These are phyloP conservation scores for Toxotes jaculatrix DNA, from an alignment of 2,113 vertebrate genomes.

Conservation along the genomic window DNA sequence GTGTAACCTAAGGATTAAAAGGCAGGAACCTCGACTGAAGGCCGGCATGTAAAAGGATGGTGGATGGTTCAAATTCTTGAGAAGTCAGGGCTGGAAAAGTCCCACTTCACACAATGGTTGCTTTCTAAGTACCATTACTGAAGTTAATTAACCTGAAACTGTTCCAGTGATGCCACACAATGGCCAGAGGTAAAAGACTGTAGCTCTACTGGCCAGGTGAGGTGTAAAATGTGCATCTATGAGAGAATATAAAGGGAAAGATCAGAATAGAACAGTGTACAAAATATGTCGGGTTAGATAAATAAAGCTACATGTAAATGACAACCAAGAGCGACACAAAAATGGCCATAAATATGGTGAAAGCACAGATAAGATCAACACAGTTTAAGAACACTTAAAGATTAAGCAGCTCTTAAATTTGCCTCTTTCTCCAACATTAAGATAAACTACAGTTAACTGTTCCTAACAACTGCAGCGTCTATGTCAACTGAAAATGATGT, in stretches of 20 bases:
- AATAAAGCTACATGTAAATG: not conserved
- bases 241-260: not conserved
- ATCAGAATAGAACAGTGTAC: not conserved
- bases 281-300: not conserved
- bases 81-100: conserved; percentile 33
- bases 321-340: not conserved
- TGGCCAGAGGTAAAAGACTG: conserved; percentile 26
- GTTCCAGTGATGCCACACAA: conserved; percentile 26
- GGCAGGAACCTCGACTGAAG: not conserved
- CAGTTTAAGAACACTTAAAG: not conserved
- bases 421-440: not conserved
- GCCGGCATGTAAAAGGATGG: conserved; percentile 17
- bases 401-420: not conserved
- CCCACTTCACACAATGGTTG: conserved; percentile 32
- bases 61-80: conserved; percentile 34
- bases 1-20: conserved; percentile 27
- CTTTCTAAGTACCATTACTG: conserved; percentile 41
- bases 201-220: conserved; percentile 11
- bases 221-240: conserved; percentile 2
- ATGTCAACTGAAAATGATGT: not conserved
- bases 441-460: not conserved
- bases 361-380: no score
- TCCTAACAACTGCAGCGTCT: not conserved
- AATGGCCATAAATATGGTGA: not conserved
- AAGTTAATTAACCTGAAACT: conserved; percentile 61